Base-by-base conservation (phyloP, 1,140 invertebrate species). In the Eufriesea mexicana region DNA sequence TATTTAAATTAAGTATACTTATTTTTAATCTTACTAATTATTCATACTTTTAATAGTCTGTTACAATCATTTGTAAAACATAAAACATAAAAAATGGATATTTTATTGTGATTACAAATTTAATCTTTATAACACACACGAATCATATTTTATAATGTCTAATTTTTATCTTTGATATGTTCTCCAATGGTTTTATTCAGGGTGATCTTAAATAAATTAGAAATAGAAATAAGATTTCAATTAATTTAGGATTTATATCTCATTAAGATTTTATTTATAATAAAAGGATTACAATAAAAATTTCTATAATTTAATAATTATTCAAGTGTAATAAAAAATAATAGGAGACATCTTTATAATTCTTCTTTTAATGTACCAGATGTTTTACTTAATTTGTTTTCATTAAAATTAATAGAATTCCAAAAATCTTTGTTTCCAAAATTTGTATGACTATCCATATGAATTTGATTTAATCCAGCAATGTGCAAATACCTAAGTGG, bases 371-470 rank as follows among this genome's bases (percentile, higher is more conserved):
- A 55, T 7, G 7, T 16, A 47, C 7, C 2, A n/a, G 28, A 14
- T 61, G 47, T 20, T 25, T 16, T 49, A 2, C 35, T 54, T 7
- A 79, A 66, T 71, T 82, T 85, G 90, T 96, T 95, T 88, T 96
- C 95, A 14, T 94, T 91, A 55, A 96, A 95, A 5, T 94, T 90
- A 8, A 96, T 94, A 16, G 91, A 93, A 79, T 94, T 93, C 95
- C 96, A 96, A 89, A 96, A 95, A 14, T 94, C 85, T 68, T 92
- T 93, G 0, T 95, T 90, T 5, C 94, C 95, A 64, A 96, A 93
- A 86, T 95, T 95, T 2, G 87, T 76, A 78, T 89, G 93, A 20
- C 89, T 87, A 64, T 94, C 93, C 91, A 95, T 94, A 45, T 86
- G 71, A 61, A 94, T 89, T 12, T 94, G 90, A 18, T 91, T 90